A percentile compares a stretch with the other conserved stretches of the same genome.
Evolutionary conservation across 2,888 invertebrate genomes (phyloP).

Genomic region (Tortricodes alternella): DNA sequence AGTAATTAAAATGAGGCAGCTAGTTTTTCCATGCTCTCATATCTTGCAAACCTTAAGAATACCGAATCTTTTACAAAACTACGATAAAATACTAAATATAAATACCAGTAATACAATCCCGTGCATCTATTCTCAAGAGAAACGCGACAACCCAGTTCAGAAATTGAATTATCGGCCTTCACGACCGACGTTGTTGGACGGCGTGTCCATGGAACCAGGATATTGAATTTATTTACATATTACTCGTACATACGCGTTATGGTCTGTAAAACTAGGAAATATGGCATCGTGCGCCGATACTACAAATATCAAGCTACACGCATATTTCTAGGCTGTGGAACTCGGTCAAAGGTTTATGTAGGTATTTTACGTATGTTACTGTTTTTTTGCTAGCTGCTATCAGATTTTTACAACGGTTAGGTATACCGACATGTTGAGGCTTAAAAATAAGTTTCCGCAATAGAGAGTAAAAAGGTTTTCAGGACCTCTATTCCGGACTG

Average conservation of each 20-base stretch:
- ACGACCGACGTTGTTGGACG: slow-evolving; percentile 32
- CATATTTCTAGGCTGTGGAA: too few species aligned
- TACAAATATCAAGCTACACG: neutral
- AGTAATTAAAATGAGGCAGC: too few species aligned
- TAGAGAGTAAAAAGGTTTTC: too few species aligned
- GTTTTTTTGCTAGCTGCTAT: too few species aligned
- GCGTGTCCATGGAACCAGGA: slow-evolving; percentile 32
- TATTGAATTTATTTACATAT: slow-evolving; percentile 39
- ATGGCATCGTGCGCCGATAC: slow-evolving; percentile 34
- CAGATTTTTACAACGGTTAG: too few species aligned
- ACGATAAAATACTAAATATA: neutral
- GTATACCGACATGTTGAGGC: too few species aligned
- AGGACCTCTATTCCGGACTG: too few species aligned
- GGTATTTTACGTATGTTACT: too few species aligned
- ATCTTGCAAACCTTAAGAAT: neutral
- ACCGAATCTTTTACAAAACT: too few species aligned
- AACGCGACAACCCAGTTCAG: slow-evolving; percentile 6
- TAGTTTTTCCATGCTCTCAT: neutral
- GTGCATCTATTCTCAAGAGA: neutral
- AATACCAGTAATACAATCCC: neutral
- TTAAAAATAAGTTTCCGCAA: too few species aligned
- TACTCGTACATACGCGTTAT: slow-evolving; percentile 20
- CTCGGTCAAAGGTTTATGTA: too few species aligned
- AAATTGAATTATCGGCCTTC: slow-evolving; percentile 34
- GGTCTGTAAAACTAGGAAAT: slow-evolving; percentile 37